phyloP scores from a whole-genome alignment of 2,888 invertebrate genomes.

The Drosophila histrio region DNA sequence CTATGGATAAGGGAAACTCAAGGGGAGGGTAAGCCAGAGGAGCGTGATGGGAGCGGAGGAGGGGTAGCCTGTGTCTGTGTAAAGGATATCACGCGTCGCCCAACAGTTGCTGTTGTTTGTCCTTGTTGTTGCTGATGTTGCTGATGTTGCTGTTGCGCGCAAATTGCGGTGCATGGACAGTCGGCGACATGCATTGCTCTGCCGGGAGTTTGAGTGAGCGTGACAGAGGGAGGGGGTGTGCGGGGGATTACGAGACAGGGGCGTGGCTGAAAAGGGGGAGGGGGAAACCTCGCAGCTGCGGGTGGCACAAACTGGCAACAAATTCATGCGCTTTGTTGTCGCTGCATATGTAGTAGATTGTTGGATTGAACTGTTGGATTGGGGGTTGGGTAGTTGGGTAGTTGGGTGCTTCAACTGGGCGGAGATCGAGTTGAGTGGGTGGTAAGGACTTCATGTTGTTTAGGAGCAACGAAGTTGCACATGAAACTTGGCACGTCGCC shows the following conservation, averaged over 20 bases:
- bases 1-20: conserved; percentile 68
- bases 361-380: conserved; percentile 33
- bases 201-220: not conserved
- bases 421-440: not conserved
- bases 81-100: conserved; percentile 70
- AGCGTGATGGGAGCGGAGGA: not conserved
- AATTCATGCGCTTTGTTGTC: conserved; percentile 66
- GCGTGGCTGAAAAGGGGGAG: not conserved
- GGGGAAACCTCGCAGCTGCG: conserved; percentile 26
- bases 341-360: conserved; percentile 53
- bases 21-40: not conserved
- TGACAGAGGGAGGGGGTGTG: not conserved
- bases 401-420: conserved; percentile 1
- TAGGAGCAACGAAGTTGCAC: conserved; percentile 53
- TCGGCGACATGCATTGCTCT: conserved; percentile 54
- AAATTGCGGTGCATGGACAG: conserved; percentile 75
- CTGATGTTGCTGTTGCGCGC: conserved; percentile 53
- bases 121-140: conserved; percentile 11
- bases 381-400: conserved; percentile 1
- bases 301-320: conserved; percentile 64
- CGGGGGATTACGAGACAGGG: not conserved
- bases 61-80: conserved; percentile 45
- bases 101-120: conserved; percentile 47
- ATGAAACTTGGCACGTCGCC: conserved; percentile 76
- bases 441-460: conserved; percentile 33